These are phyloP conservation scores for Lasioglossum calceatum DNA, from an alignment of 2,888 invertebrate species.

Conservation along the genomic window DNA sequence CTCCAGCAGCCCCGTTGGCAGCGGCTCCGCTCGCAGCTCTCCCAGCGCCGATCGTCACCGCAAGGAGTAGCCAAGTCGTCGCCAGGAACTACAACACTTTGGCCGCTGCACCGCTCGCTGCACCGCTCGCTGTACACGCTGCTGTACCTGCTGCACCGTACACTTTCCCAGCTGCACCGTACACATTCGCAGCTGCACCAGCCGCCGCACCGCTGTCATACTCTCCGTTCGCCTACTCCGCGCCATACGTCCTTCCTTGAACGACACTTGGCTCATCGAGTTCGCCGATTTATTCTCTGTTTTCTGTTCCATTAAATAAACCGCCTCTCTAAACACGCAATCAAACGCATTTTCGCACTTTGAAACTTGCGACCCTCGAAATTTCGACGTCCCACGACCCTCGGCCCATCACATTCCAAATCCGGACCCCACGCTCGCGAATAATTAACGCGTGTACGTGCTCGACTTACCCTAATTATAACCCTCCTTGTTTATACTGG, in stretches of 20 bases:
- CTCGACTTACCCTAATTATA: background rate
- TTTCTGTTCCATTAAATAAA: constrained; percentile 35
- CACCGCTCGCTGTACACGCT: constrained; percentile 85
- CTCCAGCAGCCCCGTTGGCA: constrained; percentile 65
- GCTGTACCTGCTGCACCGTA: constrained; percentile 83
- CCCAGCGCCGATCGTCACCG: constrained; percentile 87
- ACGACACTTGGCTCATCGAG: background rate
- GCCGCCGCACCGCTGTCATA: constrained; percentile 79
- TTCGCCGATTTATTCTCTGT: background rate
- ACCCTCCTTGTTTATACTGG: background rate
- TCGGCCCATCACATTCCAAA: background rate
- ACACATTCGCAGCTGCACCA: constrained; percentile 79
- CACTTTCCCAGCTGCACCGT: constrained; percentile 66
- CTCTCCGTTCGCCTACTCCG: constrained; percentile 73
- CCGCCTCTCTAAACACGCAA: background rate
- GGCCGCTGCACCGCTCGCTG: constrained; percentile 85
- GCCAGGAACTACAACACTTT: constrained; percentile 88
- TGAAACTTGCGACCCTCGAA: background rate
- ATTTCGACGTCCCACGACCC: background rate
- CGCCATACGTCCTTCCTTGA: background rate
- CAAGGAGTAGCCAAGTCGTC: constrained; percentile 88
- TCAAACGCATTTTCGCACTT: too few relatives aligned
- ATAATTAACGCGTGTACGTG: background rate
- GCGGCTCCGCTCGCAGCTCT: constrained; percentile 67
- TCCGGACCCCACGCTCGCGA: background rate